A percentile compares a stretch with the other conserved stretches of the same genome.
Evolutionary conservation across 2,797 vertebrate species (phyloP).

Genomic region (Emys orbicularis): DNA sequence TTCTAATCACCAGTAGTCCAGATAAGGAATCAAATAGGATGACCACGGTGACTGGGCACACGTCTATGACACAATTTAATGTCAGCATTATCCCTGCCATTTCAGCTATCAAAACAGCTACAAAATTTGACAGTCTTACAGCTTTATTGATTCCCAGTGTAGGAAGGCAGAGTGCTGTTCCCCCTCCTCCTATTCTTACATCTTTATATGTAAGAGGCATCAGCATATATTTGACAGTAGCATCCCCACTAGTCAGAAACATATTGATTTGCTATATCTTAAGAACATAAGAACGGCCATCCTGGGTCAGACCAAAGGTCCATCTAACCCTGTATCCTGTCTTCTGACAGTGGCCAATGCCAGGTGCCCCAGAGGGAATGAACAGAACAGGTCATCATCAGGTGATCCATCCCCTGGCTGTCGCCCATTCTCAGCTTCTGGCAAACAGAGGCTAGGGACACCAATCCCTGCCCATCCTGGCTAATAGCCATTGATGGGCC

Average conservation of each 20-base stretch:
- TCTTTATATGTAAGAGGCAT: neutral
- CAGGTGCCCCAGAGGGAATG: no score
- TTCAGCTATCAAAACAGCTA: neutral
- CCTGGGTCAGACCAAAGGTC: no score
- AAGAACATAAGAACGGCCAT: no score
- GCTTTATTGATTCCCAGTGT: neutral
- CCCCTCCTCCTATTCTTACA: neutral
- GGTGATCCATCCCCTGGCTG: no score
- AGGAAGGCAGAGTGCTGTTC: neutral
- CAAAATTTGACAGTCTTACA: neutral
- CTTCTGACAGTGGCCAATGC: no score
- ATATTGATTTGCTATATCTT: no score
- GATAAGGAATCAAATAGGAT: neutral
- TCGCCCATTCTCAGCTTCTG: no score
- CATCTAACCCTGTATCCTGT: no score
- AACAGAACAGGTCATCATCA: no score
- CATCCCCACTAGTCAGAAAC: neutral
- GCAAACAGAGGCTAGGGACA: no score
- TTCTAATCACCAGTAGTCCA: neutral
- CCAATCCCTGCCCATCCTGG: no score
- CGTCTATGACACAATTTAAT: neutral
- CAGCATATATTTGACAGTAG: neutral
- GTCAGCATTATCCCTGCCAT: neutral
- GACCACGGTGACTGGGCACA: neutral
- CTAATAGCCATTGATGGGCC: no score